These are phyloP conservation scores for Hoplodrina blanda DNA, from an alignment of 2,888 invertebrate species.

Conservation along the genomic window DNA sequence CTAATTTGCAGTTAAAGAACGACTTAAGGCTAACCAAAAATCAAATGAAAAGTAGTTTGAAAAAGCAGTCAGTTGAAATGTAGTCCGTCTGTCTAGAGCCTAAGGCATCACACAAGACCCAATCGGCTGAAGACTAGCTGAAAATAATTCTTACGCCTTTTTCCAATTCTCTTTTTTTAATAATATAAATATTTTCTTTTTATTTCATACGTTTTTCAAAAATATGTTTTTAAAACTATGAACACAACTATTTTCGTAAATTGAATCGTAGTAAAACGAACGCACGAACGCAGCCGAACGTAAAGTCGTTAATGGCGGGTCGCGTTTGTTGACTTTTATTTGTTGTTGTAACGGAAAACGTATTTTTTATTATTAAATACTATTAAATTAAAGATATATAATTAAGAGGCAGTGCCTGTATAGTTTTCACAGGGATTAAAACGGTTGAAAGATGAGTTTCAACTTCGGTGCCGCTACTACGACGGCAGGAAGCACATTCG, in stretches of 20 bases:
- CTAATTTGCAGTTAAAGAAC: too few relatives aligned
- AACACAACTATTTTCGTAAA: constrained; percentile 16
- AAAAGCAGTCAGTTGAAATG: too few relatives aligned
- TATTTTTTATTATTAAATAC: constrained; percentile 32
- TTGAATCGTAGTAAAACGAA: neutral
- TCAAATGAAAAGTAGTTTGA: too few relatives aligned
- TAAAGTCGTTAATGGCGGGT: constrained; percentile 49
- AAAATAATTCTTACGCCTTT: too few relatives aligned
- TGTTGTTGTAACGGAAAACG: constrained; percentile 60
- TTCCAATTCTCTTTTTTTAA: too few relatives aligned
- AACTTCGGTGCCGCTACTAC: constrained; percentile 78
- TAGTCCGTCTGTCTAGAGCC: too few relatives aligned
- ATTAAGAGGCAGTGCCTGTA: constrained; percentile 14
- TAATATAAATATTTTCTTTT: too few relatives aligned
- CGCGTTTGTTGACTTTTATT: constrained; percentile 60
- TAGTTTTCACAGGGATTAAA: constrained; percentile 18
- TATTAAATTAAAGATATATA: constrained; percentile 9
- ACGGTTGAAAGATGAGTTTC: constrained; percentile 76
- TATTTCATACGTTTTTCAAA: too few relatives aligned
- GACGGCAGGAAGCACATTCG: constrained; percentile 79
- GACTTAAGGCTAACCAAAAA: too few relatives aligned
- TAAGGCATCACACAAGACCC: too few relatives aligned
- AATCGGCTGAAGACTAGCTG: too few relatives aligned
- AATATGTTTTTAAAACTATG: neutral
- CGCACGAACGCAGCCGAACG: constrained; percentile 34